These are phyloP conservation scores for Solenopsis invicta DNA, from an alignment of 1,140 invertebrate species.

Conservation along the genomic window DNA sequence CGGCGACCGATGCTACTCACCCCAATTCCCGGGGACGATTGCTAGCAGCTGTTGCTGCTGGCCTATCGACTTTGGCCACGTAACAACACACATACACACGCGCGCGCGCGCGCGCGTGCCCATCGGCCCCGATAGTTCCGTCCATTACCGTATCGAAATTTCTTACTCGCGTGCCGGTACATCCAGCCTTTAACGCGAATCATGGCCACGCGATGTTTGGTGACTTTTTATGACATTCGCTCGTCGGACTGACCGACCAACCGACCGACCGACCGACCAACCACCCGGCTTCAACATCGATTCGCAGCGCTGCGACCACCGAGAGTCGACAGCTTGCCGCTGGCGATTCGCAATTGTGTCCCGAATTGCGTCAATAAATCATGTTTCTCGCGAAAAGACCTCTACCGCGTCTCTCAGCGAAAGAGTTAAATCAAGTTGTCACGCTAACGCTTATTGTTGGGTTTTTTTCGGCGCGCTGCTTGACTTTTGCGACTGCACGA, in stretches of 20 bases:
- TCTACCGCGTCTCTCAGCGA: constrained; percentile 2
- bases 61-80: constrained; percentile 68
- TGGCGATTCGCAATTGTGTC: constrained; percentile 40
- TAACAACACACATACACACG: constrained; percentile 35
- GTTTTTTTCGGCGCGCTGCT: constrained; percentile 5
- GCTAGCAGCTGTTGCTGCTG: constrained; percentile 74
- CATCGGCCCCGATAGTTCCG: constrained; percentile 22
- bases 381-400: constrained; percentile 50
- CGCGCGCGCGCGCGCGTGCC: not conserved
- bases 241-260: not conserved
- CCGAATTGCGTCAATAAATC: constrained; percentile 63
- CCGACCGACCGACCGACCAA: no score
- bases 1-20: constrained; percentile 42
- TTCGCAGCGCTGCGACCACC: constrained; percentile 34
- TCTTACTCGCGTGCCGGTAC: constrained; percentile 53
- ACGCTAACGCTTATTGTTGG: constrained; percentile 51
- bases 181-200: constrained; percentile 23
- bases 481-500: not conserved
- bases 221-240: constrained; percentile 48
- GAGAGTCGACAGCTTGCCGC: constrained; percentile 41
- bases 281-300: constrained; percentile 12
- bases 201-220: constrained; percentile 32
- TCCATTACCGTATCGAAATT: constrained; percentile 70
- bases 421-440: constrained; percentile 57
- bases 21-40: constrained; percentile 72